Evolutionary conservation across 2,113 vertebrate species (phyloP), one percentile per base, ranked within the genome.

Genomic region (Engraulis encrasicolus): DNA sequence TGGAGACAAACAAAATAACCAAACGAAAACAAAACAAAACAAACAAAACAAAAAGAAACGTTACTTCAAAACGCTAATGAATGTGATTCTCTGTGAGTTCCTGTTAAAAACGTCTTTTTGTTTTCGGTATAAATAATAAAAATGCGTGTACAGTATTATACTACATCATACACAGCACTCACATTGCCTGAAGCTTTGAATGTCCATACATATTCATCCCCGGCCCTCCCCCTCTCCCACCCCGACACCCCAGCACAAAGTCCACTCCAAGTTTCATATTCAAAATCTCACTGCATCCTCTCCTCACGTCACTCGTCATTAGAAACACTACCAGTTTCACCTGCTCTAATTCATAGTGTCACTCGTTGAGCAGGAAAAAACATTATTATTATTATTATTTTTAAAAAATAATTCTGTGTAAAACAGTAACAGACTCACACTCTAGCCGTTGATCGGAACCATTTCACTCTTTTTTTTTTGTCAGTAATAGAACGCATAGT

Each of bases 121-220:
- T 92, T 93, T 34, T 45, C 9, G 89, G 93, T 95, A 95, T 95
- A 96, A 95, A 96, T 95, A 96, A 95, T 95, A 95, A 95, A 95
- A 96, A 96, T 94, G 93, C 92, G 91, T 93, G 90, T 92, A 93
- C 93, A 94, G 58, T 94, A 94, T 93, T 93, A 93, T 92, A 86
- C 85, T 87, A 85, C 84, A 83, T 84, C 93, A 92, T 92, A 93
- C 85, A 89, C 92, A 89, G 79, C 86, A 89, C 92, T 86, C 88
- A 89, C 86, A 91, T 91, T 91, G 93, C 92, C 91, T 91, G 79
- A 90, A 92, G 91, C 90, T 87, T 90, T 91, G 90, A 89, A 92
- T 90, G 89, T 85, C 78, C 86, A 83, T 54, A 87, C 78, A 78
- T 58, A 37, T 84, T 61, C 83, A 52, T 45, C 82, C 66, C 66